Base-by-base conservation (phyloP, 1,140 invertebrate genomes). In the Drosophila sucinea region DNA sequence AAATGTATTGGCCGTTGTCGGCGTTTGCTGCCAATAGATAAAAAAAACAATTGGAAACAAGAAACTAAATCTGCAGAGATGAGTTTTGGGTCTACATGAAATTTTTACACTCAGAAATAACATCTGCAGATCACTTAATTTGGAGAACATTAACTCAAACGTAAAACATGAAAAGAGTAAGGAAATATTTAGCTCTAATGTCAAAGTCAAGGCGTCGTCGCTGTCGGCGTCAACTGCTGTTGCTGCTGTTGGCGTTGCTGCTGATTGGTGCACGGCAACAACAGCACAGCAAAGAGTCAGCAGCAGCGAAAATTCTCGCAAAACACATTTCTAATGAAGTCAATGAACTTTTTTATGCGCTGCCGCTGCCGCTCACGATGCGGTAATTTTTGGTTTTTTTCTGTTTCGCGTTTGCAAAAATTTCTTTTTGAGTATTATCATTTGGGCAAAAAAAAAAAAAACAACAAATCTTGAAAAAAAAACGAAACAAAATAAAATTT, bases 341-440 rank as follows among this genome's bases (percentile, higher is more conserved):
- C 83, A 83, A 87, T 84, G 84, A 87, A 89, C 84, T 84, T 84
- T 84, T 65, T 73, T 89, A 87, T 87, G 84, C 77, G 73, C 65
- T 66, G 54, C 30, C 25, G 23, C 10, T 66, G 54, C 10, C 57
- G 54, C 29, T 30, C 83, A 69, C 83, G 82, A 86, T 86, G 82
- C 83, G 83, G 83, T 86, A 87, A 86, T 87, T 86, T 86, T 73
- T 77, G 40, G 47, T 44, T 33, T 30, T 55, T 65, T 68, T 74
- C 61, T 63, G 38, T 57, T 58, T 54, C 61, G 63, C 41, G 68
- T 67, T 85, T 56, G 81, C 81, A n/a, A 47, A 79, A 85, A 78
- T 87, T 89, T 87, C 61, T 67, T 58, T 69, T 70, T 60, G 72
- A 87, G 77, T 70, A 87, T 87, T 87, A 87, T 87, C 76, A 80